Percentiles rank a stretch among this genome's conserved stretches.
Evolutionary conservation across 2,888 invertebrate species (phyloP).

Genomic region (Ichneumoninae sp.): DNA sequence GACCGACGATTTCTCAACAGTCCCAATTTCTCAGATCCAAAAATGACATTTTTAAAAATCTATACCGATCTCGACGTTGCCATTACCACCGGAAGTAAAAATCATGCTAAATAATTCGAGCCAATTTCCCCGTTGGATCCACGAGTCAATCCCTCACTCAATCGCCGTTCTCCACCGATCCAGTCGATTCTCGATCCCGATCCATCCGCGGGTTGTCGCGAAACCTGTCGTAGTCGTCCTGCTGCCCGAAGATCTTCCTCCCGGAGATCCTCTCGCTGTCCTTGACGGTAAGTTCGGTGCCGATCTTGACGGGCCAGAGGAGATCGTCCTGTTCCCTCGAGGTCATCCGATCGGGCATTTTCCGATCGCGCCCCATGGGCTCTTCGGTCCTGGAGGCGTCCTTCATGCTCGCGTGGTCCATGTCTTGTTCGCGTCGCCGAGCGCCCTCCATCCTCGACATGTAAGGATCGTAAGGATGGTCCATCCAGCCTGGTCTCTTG

Average conservation of each 20-base stretch:
- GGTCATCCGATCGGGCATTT: slow-evolving; percentile 56
- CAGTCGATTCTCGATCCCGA: slow-evolving; percentile 36
- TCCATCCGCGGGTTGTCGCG: slow-evolving; percentile 51
- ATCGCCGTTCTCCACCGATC: slow-evolving; percentile 34
- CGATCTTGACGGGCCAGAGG: slow-evolving; percentile 81
- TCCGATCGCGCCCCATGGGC: slow-evolving; percentile 61
- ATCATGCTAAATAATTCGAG: background rate
- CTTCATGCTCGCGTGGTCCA: slow-evolving; percentile 71
- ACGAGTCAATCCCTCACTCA: background rate
- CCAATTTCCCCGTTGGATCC: background rate
- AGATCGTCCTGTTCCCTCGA: slow-evolving; percentile 67
- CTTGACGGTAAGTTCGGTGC: slow-evolving; percentile 80
- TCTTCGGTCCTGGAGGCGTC: slow-evolving; percentile 66
- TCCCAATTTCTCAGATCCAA: background rate
- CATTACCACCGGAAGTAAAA: slow-evolving; percentile 22
- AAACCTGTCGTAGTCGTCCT: slow-evolving; percentile 77
- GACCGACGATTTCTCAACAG: background rate
- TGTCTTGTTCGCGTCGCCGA: slow-evolving; percentile 68
- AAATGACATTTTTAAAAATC: background rate
- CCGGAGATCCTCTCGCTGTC: slow-evolving; percentile 80
- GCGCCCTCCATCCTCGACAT: slow-evolving; percentile 69
- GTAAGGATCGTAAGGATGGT: slow-evolving; percentile 69
- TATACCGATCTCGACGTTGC: slow-evolving; percentile 10
- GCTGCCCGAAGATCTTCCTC: slow-evolving; percentile 79
- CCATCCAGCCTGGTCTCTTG: slow-evolving; percentile 76